phyloP scores from a whole-genome alignment of 1,140 invertebrate species.

The Drosophila azteca region DNA sequence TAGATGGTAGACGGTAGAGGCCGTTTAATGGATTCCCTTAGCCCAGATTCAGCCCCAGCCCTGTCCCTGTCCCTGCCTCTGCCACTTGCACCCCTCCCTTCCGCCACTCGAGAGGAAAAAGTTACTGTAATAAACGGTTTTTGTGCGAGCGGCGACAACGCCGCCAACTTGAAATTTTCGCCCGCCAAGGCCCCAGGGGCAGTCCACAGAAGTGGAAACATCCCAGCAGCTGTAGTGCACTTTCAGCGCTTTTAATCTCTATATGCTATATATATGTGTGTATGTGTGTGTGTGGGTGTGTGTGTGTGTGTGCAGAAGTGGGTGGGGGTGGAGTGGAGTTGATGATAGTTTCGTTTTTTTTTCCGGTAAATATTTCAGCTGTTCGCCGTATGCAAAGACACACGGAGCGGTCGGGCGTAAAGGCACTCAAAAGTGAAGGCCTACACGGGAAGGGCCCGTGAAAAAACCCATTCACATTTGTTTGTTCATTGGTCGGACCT shows the following conservation, averaged over 20 bases:
- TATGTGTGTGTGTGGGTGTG: not conserved
- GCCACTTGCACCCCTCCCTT: not conserved
- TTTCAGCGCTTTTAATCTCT: slow-evolving; percentile 41
- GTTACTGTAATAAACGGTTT: slow-evolving; percentile 58
- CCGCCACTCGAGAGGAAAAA: slow-evolving; percentile 31
- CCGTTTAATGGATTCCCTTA: slow-evolving; percentile 45
- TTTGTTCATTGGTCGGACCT: slow-evolving; percentile 37
- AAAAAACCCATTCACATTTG: slow-evolving; percentile 32
- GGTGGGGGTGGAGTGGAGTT: not conserved
- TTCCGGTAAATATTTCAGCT: slow-evolving; percentile 27
- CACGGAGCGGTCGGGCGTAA: not conserved
- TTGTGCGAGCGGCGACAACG: slow-evolving; percentile 35
- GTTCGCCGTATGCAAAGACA: slow-evolving; percentile 12
- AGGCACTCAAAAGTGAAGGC: slow-evolving; percentile 6
- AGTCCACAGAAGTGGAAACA: slow-evolving; percentile 20
- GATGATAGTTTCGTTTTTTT: slow-evolving; percentile 10
- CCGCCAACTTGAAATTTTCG: slow-evolving; percentile 54
- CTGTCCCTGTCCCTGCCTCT: not conserved
- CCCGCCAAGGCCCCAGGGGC: slow-evolving; percentile 29
- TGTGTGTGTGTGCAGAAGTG: slow-evolving; percentile 4
- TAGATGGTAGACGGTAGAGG: slow-evolving; percentile 13
- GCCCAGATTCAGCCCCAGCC: not conserved
- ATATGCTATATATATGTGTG: not conserved
- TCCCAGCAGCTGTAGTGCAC: slow-evolving; percentile 45
- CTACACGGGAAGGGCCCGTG: not conserved